Conservation (phyloP, 2,888 invertebrate species). For the Synergus umbraculus region DNA sequence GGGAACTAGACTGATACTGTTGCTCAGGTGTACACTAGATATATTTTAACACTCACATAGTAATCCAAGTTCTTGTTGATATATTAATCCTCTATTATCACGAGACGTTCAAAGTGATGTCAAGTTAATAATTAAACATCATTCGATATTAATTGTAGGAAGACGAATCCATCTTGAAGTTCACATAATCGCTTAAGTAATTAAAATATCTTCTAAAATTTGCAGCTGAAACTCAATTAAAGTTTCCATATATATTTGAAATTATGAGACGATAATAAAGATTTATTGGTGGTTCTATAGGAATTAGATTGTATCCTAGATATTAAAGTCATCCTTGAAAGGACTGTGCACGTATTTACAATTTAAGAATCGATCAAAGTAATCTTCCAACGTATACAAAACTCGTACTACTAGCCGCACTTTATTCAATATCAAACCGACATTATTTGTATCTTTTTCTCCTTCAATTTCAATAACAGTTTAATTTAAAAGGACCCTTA, state of each 20-base stretch:
- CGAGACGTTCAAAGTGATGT: not conserved
- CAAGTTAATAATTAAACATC: not conserved
- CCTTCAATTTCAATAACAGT: slow-evolving; percentile 40
- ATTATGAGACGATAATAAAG: not conserved
- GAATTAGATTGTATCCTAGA: not conserved
- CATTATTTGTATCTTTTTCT: slow-evolving; percentile 19
- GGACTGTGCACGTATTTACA: not conserved
- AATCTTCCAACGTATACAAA: not conserved
- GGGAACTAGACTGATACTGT: slow-evolving; percentile 43
- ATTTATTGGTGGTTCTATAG: not conserved
- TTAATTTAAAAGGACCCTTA: slow-evolving; percentile 30
- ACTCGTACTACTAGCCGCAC: not conserved
- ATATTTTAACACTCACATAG: slow-evolving; percentile 44
- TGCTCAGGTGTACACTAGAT: slow-evolving; percentile 49
- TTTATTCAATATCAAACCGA: slow-evolving; percentile 7
- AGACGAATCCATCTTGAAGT: too few species aligned
- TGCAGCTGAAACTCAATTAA: not conserved
- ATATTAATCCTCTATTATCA: not conserved
- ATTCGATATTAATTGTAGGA: not conserved
- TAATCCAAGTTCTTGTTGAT: not conserved
- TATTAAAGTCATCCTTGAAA: not conserved
- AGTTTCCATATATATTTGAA: not conserved
- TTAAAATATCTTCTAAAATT: not conserved
- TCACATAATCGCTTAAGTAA: too few species aligned
- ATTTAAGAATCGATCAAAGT: not conserved